Percentiles rank a stretch among this genome's conserved stretches.
These are phyloP conservation scores for Chloroceryle aenea DNA, from an alignment of 2,113 vertebrate species.

Conservation along the genomic window DNA sequence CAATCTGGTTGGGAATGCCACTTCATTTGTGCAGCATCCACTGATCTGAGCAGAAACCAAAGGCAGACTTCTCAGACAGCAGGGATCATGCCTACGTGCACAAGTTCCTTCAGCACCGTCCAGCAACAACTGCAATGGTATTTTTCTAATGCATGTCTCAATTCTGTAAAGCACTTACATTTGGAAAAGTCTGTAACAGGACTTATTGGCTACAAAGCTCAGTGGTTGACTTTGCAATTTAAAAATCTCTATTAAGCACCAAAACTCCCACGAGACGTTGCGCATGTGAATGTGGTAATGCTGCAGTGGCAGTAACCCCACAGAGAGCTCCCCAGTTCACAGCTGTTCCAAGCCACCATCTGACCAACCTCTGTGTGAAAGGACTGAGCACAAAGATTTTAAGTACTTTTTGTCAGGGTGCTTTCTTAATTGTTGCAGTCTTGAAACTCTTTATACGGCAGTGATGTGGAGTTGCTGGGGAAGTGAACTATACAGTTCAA, in stretches of 20 bases:
- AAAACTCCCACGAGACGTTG: rapidly evolving
- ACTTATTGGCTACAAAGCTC: background rate
- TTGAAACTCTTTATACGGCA: slow-evolving; percentile 19
- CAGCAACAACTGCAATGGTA: background rate
- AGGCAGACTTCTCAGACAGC: background rate
- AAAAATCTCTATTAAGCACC: background rate
- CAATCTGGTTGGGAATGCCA: background rate
- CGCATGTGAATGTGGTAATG: background rate
- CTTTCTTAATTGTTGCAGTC: slow-evolving; percentile 10
- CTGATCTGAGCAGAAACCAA: background rate
- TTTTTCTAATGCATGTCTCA: background rate
- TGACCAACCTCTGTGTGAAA: slow-evolving; percentile 27
- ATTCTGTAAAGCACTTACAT: background rate
- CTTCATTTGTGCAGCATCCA: background rate
- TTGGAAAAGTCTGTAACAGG: background rate
- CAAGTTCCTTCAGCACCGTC: background rate
- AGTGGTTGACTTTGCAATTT: background rate
- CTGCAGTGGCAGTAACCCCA: background rate
- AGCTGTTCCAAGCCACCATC: slow-evolving; percentile 29
- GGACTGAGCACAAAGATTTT: slow-evolving; percentile 16
- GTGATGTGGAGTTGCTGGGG: background rate
- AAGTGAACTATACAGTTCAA: background rate
- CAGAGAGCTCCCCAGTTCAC: background rate
- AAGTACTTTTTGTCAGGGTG: slow-evolving; percentile 48
- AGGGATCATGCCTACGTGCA: rapidly evolving